Evolutionary conservation across 2,797 vertebrate genomes (phyloP), one percentile per base, ranked within the genome.

Genomic region (Chrysocyon brachyurus): DNA sequence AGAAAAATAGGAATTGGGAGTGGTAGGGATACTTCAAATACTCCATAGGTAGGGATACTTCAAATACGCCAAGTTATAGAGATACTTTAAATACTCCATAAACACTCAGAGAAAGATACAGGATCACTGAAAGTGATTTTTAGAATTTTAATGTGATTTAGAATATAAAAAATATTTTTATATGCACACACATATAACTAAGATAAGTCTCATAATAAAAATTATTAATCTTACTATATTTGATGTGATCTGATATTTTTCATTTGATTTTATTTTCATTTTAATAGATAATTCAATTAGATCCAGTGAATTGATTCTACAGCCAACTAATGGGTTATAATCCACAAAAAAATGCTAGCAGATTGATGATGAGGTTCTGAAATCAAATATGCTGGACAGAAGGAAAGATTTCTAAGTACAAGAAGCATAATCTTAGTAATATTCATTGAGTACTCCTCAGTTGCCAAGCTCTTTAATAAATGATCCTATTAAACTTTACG

Each of bases 401-500:
- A 92, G 14, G 15, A 15, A 87, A 75, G 6, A 78, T 54, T 77
- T 96, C 61, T 79, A 94, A 83, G 52, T 31, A 54, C 3, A 94
- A 52, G 26, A 40, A 87, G 56, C 75, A 31, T 14, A 57, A 73
- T 49, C 54, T 28, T 87, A 61, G 61, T 33, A 64, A 68, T 28
- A 88, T 12, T 85, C 26, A 89, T 3, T 82, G 5, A 93, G 40
- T 63, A 40, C 12, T 84, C 57, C 49, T 63, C 87, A 78, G 66
- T 61, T 95, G 22, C 61, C 40, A 97, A 83, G 21, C 2, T 82
- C 31, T 89, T 95, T 97, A 10, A 83, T 63, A 95, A 86, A 61
- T 87, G 78, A 86, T 91, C 75, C 86, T 83, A 72, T 73, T 95
- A 68, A 90, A 90, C 6, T 3, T 31, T 90, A 61, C 3, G 87